Evolutionary conservation across 2,797 vertebrate genomes (phyloP), one percentile per base, ranked within the genome.

Genomic region (Furcifer pardalis): DNA sequence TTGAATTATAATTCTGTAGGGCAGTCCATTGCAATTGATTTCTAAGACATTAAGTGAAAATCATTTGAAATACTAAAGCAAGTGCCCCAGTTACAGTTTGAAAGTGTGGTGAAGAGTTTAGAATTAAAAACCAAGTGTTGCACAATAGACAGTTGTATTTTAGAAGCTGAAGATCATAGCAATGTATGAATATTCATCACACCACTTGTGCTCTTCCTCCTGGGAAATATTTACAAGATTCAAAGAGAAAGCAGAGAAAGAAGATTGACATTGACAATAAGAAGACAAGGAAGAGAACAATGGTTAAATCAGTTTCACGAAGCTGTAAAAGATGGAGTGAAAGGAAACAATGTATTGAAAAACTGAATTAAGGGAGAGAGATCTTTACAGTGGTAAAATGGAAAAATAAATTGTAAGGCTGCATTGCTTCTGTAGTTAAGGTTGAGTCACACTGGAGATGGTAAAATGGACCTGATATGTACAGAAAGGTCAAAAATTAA

Each of bases 161-260:
- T 93, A 90, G 91, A 89, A 90, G 69, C 82, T 65, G 17, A 78
- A 68, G 83, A 90, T 86, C 63, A 85, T 37, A 90, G 59, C 13
- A 86, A 82, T 62, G 15, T 88, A 88, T 90, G 88, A 92, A 88
- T 91, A 93, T 91, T 91, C 79, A 92, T 91, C 79, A 81, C 79
- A 63, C 0, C 30, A 75, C 79, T 93, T 79, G 88, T 90, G 27
- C 87, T 77, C 25, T 32, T 89, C 49, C 77, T 80, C 73, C 60
- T 32, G 86, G 92, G 82, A 91, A 90, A 92, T 91, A 35, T 91
- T 89, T 92, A 21, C 15, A 78, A 63, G 4, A 23, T 79, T 92
- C 68, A 92, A 91, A 91, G 40, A 37, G 25, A 72, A 71, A 10
- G 49, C 30, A 37, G 44, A n/a, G 71, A 49, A 84, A 86, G 83